Evolutionary conservation across 2,888 invertebrate genomes (phyloP).

Genomic region (Ischnura elegans): DNA sequence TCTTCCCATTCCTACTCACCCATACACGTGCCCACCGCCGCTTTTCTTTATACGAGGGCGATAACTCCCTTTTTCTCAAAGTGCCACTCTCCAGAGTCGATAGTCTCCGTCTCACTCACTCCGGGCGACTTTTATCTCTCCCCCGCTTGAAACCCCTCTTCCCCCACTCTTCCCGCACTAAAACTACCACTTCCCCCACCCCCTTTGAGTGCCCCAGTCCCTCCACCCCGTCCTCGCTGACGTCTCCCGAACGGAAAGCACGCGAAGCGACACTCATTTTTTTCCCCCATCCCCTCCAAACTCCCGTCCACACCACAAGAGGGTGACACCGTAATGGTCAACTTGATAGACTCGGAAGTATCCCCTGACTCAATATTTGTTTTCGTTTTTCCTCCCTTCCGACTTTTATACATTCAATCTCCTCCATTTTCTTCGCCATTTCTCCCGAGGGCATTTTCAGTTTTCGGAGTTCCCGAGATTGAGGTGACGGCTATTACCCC

Average conservation of each 20-base stretch:
- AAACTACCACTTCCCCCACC: neutral
- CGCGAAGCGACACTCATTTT: constrained; percentile 35
- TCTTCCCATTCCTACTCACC: too few species aligned
- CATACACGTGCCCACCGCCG: neutral
- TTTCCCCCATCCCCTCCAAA: neutral
- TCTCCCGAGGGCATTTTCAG: neutral
- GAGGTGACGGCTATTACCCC: neutral
- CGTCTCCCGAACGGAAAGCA: neutral
- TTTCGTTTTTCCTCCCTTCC: neutral
- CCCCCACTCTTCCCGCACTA: neutral
- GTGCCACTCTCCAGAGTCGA: constrained; percentile 53
- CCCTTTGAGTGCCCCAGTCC: neutral
- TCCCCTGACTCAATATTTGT: neutral
- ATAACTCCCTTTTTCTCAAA: constrained; percentile 62
- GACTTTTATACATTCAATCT: neutral
- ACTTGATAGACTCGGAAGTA: constrained; percentile 36
- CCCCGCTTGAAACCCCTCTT: neutral
- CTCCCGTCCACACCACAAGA: neutral
- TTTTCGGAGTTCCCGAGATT: neutral
- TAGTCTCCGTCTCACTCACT: constrained; percentile 58
- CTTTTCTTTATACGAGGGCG: constrained; percentile 35
- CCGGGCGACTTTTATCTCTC: neutral
- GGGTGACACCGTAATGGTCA: constrained; percentile 1
- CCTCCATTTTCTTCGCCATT: neutral
- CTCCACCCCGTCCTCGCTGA: neutral